Conservation (phyloP, 2,888 invertebrate genomes). For the Lycocerus yunnanus region DNA sequence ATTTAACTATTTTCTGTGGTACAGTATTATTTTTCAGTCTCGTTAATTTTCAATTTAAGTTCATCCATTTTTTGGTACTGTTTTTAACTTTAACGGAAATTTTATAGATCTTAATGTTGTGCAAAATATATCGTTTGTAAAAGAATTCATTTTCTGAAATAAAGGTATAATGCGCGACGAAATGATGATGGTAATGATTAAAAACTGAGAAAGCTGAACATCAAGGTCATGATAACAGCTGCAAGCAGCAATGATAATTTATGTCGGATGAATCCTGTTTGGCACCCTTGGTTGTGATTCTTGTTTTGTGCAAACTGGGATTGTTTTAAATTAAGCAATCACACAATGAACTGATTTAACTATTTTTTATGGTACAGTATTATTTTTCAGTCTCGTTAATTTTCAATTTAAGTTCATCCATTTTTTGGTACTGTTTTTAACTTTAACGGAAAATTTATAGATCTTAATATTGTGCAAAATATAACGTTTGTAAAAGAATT, state of each 20-base stretch:
- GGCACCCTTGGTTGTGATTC: constrained; percentile 95
- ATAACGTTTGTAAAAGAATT: background rate
- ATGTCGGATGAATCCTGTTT: constrained; percentile 97
- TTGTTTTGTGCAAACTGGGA: background rate
- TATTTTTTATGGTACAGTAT: background rate
- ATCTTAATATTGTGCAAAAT: background rate
- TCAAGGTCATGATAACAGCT: constrained; percentile 64
- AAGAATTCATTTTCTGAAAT: background rate
- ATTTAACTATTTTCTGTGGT: background rate
- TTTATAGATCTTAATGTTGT: background rate
- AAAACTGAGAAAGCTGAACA: constrained; percentile 68
- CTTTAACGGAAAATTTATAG: background rate
- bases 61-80: background rate
- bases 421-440: background rate
- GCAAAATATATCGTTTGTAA: background rate
- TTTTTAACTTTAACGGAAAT: background rate
- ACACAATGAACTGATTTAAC: background rate
- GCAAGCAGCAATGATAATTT: constrained; percentile 94
- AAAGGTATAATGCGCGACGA: constrained; percentile 94
- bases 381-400: background rate
- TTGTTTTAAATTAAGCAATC: background rate
- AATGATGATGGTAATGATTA: constrained; percentile 80
- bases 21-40: background rate
- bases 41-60: background rate
- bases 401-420: background rate